Percentiles rank a stretch among this genome's conserved stretches.
Evolutionary conservation across 2,888 invertebrate species (phyloP).

Genomic region (Leucoma salicis): DNA sequence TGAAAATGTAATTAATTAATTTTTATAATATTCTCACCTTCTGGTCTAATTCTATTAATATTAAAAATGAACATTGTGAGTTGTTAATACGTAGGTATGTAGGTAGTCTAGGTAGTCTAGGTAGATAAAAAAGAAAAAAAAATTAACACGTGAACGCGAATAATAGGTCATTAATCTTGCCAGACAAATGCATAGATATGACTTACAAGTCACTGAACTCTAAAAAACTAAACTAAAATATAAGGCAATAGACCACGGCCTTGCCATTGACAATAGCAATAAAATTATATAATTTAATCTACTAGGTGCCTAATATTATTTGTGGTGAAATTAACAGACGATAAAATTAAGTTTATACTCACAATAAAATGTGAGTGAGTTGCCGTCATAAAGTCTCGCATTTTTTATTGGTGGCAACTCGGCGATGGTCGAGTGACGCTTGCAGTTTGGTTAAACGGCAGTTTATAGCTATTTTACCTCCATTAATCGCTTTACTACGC

Average conservation of each 20-base stretch:
- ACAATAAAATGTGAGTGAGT: constrained; percentile 82
- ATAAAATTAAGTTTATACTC: constrained; percentile 83
- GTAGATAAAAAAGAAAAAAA: neutral
- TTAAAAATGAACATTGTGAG: neutral
- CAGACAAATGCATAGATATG: constrained; percentile 8
- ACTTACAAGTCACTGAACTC: constrained; percentile 40
- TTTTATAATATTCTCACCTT: neutral
- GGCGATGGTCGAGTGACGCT: constrained; percentile 76
- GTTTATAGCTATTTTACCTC: constrained; percentile 81
- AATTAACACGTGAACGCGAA: constrained; percentile 6
- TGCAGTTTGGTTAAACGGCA: constrained; percentile 82
- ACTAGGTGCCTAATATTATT: constrained; percentile 73
- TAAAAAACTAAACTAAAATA: constrained; percentile 32
- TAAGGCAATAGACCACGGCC: constrained; percentile 50
- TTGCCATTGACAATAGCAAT: constrained; percentile 66
- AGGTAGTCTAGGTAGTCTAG: neutral
- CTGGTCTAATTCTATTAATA: too few species aligned
- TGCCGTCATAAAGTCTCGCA: constrained; percentile 82
- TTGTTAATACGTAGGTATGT: neutral
- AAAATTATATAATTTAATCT: constrained; percentile 74
- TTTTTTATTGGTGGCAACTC: constrained; percentile 79
- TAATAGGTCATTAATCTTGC: constrained; percentile 8
- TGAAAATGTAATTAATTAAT: constrained; percentile 16
- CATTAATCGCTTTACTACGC: constrained; percentile 81
- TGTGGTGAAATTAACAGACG: constrained; percentile 82